Evolutionary conservation across 2,113 vertebrate species (phyloP).

Genomic region (Sialia sialis): DNA sequence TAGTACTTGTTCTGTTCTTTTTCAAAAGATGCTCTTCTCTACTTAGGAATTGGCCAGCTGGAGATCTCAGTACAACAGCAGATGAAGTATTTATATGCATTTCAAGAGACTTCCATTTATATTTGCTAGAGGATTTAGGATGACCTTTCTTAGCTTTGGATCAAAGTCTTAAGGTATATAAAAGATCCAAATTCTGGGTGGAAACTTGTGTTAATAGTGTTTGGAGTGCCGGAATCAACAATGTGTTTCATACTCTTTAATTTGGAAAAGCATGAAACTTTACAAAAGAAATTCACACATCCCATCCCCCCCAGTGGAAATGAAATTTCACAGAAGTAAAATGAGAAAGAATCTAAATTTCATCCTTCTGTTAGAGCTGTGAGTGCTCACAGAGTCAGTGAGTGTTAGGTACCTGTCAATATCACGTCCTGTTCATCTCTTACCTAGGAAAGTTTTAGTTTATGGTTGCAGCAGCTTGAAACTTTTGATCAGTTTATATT

Average conservation of each 20-base stretch:
- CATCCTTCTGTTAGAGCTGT: neutral
- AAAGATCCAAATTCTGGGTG: neutral
- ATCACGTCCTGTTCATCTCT: neutral
- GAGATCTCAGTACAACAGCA: neutral
- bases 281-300: neutral
- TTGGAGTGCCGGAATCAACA: neutral
- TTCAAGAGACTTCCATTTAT: neutral
- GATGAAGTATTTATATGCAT: neutral
- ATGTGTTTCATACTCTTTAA: neutral
- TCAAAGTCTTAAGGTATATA: neutral
- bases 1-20: neutral
- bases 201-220: neutral
- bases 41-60: neutral
- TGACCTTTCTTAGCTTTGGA: neutral
- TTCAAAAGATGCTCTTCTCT: neutral
- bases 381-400: neutral
- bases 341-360: neutral
- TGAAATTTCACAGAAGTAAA: neutral
- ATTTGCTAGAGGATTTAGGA: neutral
- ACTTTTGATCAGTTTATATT: neutral
- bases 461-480: neutral
- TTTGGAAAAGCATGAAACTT: neutral
- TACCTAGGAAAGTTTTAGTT: neutral
- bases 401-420: neutral
- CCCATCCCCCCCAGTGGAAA: neutral